Base-by-base conservation (phyloP, 2,888 invertebrate species). In the Lithophane semibrunnea region DNA sequence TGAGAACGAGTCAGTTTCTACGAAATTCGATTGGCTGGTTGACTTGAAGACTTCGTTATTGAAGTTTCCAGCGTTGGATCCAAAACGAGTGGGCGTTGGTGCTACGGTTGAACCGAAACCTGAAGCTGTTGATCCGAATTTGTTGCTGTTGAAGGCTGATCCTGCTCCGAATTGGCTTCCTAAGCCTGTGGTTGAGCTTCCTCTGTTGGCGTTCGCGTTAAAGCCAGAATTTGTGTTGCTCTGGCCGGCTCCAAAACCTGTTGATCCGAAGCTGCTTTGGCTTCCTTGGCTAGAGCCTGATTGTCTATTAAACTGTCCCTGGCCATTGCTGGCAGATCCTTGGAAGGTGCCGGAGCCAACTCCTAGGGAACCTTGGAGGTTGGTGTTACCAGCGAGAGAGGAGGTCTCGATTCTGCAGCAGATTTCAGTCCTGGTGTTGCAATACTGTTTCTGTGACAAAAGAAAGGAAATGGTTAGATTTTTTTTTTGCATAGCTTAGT, bases 381-480 rank as follows among this genome's bases (percentile, higher is more conserved):
- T 90, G 29, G 91, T 91, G 60, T 91, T 91, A 0, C 94, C 94
- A 47, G 91, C 80, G 0, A 92, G 80, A 4, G 92, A 87, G 44
- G 93, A 87, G 18, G 93, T 89, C 79, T 96, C 96, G 66, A 96
- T 91, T 76, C 96, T 93, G 92, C 97, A 97, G 94, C 97, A 97
- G 78, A 96, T 93, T 90, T 97, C 97, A 0, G 94, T 94, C 5
- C 93, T 92, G 2, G 92, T 90, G 88, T 94, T 96, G 94, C 97
- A 97, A 91, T 95, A 96, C 75, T 96, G 95, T 84, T 95, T 96
- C 96, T 96, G 94, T 88, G 93, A 95, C 93, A 95, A 94, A 52
- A 63, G 87, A 79, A 88, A 9, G 1, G 3, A 0, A 52, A 73
- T 67, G 52, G 63, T 85, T 61, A 85, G n/a, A 5, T 47, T 61